These are phyloP conservation scores for Tarsius wallacei DNA, from an alignment of 2,797 vertebrate genomes.

Conservation along the genomic window DNA sequence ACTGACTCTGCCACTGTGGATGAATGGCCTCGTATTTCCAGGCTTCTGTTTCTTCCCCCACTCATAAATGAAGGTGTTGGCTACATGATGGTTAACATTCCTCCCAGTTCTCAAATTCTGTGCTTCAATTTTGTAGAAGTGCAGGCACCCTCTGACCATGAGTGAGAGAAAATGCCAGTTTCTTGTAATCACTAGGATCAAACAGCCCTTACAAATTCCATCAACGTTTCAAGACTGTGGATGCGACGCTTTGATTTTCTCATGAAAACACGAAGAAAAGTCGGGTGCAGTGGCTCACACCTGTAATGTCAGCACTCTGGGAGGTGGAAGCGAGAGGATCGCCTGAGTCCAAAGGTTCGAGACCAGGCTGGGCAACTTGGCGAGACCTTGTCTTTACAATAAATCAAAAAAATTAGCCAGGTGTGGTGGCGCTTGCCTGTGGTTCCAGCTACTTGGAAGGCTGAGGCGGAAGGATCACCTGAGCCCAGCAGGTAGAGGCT, in stretches of 20 bases:
- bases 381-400: too few relatives aligned
- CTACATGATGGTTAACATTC: neutral
- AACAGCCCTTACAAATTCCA: slow-evolving; percentile 18
- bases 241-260: slow-evolving; percentile 48
- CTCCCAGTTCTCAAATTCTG: slow-evolving; percentile 60
- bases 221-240: neutral
- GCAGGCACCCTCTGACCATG: neutral
- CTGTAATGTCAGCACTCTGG: too few relatives aligned
- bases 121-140: slow-evolving; percentile 3
- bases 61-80: slow-evolving; percentile 3
- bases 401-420: too few relatives aligned
- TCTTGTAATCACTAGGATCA: neutral
- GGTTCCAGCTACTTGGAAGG: too few relatives aligned
- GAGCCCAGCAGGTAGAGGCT: too few relatives aligned
- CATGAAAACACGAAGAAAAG: neutral
- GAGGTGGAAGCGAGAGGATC: too few relatives aligned
- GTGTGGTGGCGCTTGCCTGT: too few relatives aligned
- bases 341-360: too few relatives aligned
- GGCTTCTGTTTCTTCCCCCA: neutral
- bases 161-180: neutral
- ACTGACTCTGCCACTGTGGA: neutral
- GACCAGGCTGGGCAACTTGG: too few relatives aligned
- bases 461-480: too few relatives aligned
- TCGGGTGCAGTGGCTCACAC: too few relatives aligned
- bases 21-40: neutral